Evolutionary conservation across 2,888 invertebrate genomes (phyloP), one percentile per base, ranked within the genome.

Genomic region (Tupiocoris notatus): DNA sequence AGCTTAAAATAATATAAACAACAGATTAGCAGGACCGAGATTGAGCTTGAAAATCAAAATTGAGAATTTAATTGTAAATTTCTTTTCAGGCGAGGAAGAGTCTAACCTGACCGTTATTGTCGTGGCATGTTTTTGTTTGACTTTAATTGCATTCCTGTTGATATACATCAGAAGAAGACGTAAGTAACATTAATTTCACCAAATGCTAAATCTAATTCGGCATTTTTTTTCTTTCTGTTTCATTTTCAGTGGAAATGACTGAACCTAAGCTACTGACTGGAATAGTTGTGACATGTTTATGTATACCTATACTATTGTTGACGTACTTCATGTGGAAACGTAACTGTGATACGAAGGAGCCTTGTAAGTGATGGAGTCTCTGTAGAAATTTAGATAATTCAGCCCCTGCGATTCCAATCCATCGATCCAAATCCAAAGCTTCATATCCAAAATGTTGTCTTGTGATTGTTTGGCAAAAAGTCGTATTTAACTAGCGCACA

Each of bases 271-370:
- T 79, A 18, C 78, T 80, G 24, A 80, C 80, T 70, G 77, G 76
- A 58, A 77, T 80, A 20, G 80, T 80, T 18, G 79, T 78, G 54
- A 77, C 79, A 18, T 80, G 80, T 25, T 78, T 80, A 59, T 77
- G 80, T 18, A 77, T 80, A 57, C 80, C 80, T 64, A 76, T 80
- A 56, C 39, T 80, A 73, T 73, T 80, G 56, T 79, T 79, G 66
- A 79, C 75, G 24, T 80, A 80, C 76, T 80, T 80, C 64, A 79
- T 80, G 59, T 79, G 79, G 80, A 79, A 79, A 68, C 77, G 79
- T 64, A 78, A 79, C 63, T 78, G 78, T 70, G 78, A 78, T 62
- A 67, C 67, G 16, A 78, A 76, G 64, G 78, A 79, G 18, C 77
- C 78, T 71, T 77, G 80, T 80, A 78, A 77, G 75, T 77, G n/a